Percentiles rank a stretch among this genome's conserved stretches.
phyloP scores from a whole-genome alignment of 1,140 invertebrate species.

The Saccostrea glomerata region DNA sequence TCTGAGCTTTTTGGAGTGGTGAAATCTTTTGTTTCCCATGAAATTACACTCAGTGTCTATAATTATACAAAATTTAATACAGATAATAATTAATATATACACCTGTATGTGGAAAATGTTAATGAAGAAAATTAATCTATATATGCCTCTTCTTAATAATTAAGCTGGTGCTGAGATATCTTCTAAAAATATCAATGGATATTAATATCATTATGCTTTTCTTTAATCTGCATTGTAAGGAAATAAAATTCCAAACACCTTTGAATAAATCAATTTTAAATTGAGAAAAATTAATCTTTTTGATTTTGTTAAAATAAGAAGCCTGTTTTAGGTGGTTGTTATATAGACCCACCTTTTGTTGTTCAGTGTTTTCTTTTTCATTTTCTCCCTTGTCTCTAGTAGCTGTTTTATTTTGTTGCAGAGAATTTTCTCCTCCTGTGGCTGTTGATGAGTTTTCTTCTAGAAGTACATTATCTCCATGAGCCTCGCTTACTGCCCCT shows the following conservation, averaged over 20 bases:
- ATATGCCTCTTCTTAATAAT: no score
- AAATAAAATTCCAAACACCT: no score
- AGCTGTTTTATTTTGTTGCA: neutral
- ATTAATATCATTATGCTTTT: no score
- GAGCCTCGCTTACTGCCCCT: neutral
- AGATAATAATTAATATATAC: no score
- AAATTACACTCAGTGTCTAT: neutral
- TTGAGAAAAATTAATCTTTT: neutral
- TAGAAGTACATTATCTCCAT: neutral
- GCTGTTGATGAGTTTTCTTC: neutral
- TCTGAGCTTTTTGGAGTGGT: neutral
- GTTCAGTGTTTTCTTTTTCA: neutral
- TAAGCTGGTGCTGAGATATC: no score
- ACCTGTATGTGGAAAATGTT: no score
- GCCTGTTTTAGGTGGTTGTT: neutral
- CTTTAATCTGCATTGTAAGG: no score
- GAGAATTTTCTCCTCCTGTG: neutral
- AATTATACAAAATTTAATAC: no score
- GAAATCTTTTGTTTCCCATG: conserved; percentile 6
- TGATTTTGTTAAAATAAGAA: neutral
- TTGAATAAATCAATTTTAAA: no score
- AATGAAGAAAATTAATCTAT: no score
- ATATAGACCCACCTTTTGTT: neutral
- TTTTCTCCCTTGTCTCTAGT: neutral
- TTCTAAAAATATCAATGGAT: no score